These are phyloP conservation scores for Periophthalmus modestus DNA, from an alignment of 2,113 vertebrate species.

Conservation along the genomic window DNA sequence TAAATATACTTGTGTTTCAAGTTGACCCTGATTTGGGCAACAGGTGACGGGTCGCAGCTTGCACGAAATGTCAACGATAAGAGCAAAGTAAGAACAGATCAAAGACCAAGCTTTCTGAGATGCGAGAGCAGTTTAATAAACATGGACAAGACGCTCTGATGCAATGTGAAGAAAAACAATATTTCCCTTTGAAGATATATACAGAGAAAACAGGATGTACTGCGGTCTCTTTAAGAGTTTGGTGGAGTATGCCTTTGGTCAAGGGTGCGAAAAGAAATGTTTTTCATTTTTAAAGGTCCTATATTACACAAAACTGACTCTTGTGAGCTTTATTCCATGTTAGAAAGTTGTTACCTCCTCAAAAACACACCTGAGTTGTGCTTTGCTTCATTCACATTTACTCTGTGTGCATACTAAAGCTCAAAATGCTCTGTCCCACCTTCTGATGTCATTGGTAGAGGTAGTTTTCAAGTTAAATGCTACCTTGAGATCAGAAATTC, in stretches of 20 bases:
- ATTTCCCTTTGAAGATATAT: background rate
- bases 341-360: too few species aligned
- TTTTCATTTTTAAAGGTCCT: too few species aligned
- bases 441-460: too few species aligned
- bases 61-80: slow-evolving; percentile 56
- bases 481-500: too few species aligned
- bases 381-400: too few species aligned
- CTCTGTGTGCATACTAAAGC: too few species aligned
- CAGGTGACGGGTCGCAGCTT: slow-evolving; percentile 30
- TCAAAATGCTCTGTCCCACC: too few species aligned
- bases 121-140: slow-evolving; percentile 43
- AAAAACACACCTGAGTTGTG: too few species aligned
- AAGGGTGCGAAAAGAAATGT: too few species aligned
- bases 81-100: slow-evolving; percentile 44
- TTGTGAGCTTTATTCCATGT: too few species aligned
- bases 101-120: slow-evolving; percentile 55
- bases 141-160: slow-evolving; percentile 25
- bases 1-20: slow-evolving; percentile 5
- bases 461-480: too few species aligned
- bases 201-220: background rate
- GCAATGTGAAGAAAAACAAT: slow-evolving; percentile 10
- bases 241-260: background rate
- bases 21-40: slow-evolving; percentile 32
- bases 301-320: too few species aligned
- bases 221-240: background rate